Base-by-base conservation (phyloP, 1,140 invertebrate species). In the Lepidurus packardi region DNA sequence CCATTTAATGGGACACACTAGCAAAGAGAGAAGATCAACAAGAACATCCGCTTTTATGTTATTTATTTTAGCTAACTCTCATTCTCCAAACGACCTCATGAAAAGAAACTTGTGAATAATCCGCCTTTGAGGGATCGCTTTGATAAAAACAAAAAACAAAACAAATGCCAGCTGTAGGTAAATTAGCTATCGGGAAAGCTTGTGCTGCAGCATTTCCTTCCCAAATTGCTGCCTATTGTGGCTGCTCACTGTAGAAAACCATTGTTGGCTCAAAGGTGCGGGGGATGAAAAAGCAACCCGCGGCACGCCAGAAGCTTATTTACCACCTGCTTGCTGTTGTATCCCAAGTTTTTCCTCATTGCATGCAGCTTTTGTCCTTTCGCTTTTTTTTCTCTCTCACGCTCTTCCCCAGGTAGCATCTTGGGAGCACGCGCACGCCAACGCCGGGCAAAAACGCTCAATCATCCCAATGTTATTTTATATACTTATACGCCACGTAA, bases 241-340 rank as follows among this genome's bases (percentile, higher is more conserved):
- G 53, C 21, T 65, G 53, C 53, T 65, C 53, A 65, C 53, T 21
- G 53, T 13, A 9, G 53, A 65, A 65, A 13, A 21, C 53, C 53
- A 65, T 65, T 65, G 53, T 65, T 65, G 53, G 53, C 53, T 21
- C 53, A 21, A 21, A 65, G 53, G 53, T 65, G 53, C 16, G 16
- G 21, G 53, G 53, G 53, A n/a, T 65, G 53, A 65, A 65, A 65
- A 65, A 65, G 53, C 53, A 65, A 5, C 16, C 53, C 16, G 16
- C 53, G 53, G 53, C 53, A 65, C 53, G 53, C 53, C 53, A 65
- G 21, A 65, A 65, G 16, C 53, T 65, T 65, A 65, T 65, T 65
- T 65, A 65, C 53, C 53, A 65, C 53, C 53, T 65, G 53, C 53
- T 65, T 65, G 53, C 53, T 65, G 53, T 65, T 65, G 53, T 65